Evolutionary conservation across 2,113 vertebrate species (phyloP).

Genomic region (Pelusios castaneus): DNA sequence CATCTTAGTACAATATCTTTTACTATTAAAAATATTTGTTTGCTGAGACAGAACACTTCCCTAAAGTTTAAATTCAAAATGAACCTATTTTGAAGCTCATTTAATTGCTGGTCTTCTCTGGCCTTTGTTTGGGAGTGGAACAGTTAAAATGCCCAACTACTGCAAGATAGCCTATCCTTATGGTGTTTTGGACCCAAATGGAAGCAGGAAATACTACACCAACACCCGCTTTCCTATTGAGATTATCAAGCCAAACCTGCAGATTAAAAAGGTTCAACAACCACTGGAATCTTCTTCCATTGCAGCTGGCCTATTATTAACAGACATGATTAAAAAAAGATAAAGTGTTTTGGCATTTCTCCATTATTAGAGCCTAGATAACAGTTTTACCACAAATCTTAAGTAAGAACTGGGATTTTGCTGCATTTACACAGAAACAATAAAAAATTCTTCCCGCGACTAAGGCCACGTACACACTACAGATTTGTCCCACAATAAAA

Average conservation of each 20-base stretch:
- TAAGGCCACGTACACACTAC: too few relatives aligned
- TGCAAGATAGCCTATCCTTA: neutral
- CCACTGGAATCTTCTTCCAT: neutral
- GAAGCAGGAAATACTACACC: neutral
- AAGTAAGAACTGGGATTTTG: neutral
- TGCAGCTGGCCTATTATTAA: neutral
- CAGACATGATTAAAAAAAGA: neutral
- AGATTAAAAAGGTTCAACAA: neutral
- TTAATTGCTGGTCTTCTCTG: neutral
- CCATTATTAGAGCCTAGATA: neutral
- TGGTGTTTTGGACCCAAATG: neutral
- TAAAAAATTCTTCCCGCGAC: too few relatives aligned
- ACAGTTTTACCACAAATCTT: neutral
- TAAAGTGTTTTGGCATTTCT: fast-evolving
- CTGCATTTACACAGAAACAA: too few relatives aligned
- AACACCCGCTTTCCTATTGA: neutral
- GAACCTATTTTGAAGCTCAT: neutral
- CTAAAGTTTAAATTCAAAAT: neutral
- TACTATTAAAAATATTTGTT: neutral
- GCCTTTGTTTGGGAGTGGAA: neutral
- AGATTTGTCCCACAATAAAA: too few relatives aligned
- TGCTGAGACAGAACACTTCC: neutral
- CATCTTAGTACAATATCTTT: too few relatives aligned
- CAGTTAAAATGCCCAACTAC: neutral
- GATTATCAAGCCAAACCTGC: neutral